Percentiles rank a stretch among this genome's conserved stretches.
Conservation (phyloP, 2,888 invertebrate genomes). For the Cerastis leucographa region DNA sequence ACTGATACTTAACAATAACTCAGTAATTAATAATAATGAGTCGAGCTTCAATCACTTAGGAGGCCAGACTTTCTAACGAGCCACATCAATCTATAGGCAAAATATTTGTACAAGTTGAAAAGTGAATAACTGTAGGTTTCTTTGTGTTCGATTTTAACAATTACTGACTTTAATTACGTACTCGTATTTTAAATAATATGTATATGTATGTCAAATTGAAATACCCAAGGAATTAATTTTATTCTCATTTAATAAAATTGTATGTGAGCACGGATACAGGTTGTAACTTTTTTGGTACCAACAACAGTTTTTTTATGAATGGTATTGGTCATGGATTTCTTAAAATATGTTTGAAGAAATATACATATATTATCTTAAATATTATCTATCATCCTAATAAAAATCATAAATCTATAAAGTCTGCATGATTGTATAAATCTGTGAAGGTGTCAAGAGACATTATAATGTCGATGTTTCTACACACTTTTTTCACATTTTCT, state of each 20-base stretch:
- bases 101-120: constrained; percentile 64
- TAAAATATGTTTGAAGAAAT: neutral
- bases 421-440: constrained; percentile 41
- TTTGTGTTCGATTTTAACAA: constrained; percentile 46
- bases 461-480: constrained; percentile 43
- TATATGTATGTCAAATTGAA: constrained; percentile 26
- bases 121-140: constrained; percentile 45
- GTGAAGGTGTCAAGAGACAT: constrained; percentile 56
- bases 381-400: constrained; percentile 24
- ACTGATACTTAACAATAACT: constrained; percentile 54
- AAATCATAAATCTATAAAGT: constrained; percentile 49
- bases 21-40: constrained; percentile 69
- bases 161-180: constrained; percentile 41
- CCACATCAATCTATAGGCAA: constrained; percentile 56
- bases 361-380: no score
- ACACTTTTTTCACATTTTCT: constrained; percentile 50
- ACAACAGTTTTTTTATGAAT: neutral
- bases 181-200: constrained; percentile 54
- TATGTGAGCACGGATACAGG: neutral
- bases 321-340: neutral
- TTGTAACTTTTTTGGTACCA: neutral
- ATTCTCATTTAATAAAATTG: constrained; percentile 8
- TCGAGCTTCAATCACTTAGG: constrained; percentile 58
- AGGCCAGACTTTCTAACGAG: constrained; percentile 66
- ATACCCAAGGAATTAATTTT: neutral